phyloP scores from a whole-genome alignment of 1,140 invertebrate species.

The Thrips palmi region DNA sequence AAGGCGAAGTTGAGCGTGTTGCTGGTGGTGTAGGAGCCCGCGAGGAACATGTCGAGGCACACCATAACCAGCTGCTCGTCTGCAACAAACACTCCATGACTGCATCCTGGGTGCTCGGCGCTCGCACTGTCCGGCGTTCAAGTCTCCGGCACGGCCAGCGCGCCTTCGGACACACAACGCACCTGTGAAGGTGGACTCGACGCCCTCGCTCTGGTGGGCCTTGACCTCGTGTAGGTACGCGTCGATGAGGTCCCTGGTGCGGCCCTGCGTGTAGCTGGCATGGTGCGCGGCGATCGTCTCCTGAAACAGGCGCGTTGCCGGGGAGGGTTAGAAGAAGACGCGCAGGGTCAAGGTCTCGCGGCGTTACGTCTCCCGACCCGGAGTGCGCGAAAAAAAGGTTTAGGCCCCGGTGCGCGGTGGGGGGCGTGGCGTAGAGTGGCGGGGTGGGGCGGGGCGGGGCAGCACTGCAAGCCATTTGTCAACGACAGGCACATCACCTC shows the following conservation, averaged over 20 bases:
- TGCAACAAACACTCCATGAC: slow-evolving; percentile 21
- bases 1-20: slow-evolving; percentile 50
- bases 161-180: too few relatives aligned
- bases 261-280: slow-evolving; percentile 25
- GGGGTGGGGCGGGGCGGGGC: too few relatives aligned
- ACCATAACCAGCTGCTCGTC: slow-evolving; percentile 48
- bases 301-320: slow-evolving; percentile 21
- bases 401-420: background rate
- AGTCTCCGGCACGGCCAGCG: background rate
- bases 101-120: background rate
- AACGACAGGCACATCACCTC: too few relatives aligned
- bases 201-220: slow-evolving; percentile 20
- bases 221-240: slow-evolving; percentile 53
- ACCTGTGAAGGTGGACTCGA: slow-evolving; percentile 36
- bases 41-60: slow-evolving; percentile 52
- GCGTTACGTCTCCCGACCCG: background rate
- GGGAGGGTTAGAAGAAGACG: background rate
- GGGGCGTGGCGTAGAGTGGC: background rate
- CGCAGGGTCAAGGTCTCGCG: background rate
- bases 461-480: too few relatives aligned
- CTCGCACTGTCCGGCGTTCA: background rate
- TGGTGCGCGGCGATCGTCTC: slow-evolving; percentile 40
- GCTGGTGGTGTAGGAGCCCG: slow-evolving; percentile 51
- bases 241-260: slow-evolving; percentile 52
- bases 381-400: slow-evolving; percentile 2